A percentile compares a stretch with the other conserved stretches of the same genome.
Evolutionary conservation across 2,797 vertebrate species (phyloP).

Genomic region (Acanthiza pusilla): DNA sequence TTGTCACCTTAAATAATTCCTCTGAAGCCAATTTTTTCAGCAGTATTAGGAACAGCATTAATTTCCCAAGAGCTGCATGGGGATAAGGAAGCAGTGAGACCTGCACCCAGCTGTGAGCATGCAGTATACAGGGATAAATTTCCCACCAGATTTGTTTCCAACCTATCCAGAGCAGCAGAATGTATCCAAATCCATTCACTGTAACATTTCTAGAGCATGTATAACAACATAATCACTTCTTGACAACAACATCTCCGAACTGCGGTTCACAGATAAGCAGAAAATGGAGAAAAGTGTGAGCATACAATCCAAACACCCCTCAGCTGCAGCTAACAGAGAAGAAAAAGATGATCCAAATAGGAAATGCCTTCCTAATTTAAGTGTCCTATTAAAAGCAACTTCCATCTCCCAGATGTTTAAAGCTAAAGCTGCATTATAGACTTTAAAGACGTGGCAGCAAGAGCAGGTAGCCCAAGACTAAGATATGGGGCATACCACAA

Average conservation of each 20-base stretch:
- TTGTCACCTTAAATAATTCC: constrained; percentile 13
- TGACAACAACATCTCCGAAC: not conserved
- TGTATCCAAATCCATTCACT: not conserved
- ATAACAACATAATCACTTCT: not conserved
- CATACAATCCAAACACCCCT: not conserved
- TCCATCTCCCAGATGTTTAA: not conserved
- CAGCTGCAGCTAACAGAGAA: not conserved
- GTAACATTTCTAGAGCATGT: not conserved
- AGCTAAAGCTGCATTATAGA: not conserved
- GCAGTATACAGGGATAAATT: not conserved
- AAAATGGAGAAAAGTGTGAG: not conserved
- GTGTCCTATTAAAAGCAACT: not conserved
- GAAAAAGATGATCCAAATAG: not conserved
- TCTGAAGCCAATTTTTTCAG: constrained; percentile 1
- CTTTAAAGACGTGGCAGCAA: not conserved
- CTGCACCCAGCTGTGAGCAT: not conserved
- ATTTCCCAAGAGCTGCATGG: not conserved
- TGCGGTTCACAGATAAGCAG: not conserved
- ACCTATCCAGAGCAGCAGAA: not conserved
- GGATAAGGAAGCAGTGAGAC: not conserved
- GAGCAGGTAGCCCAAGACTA: not conserved
- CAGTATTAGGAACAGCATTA: not conserved
- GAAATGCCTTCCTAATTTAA: not conserved
- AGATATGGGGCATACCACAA: not conserved
- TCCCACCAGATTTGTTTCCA: not conserved